Base-by-base conservation (phyloP, 2,888 invertebrate genomes). In the Tinea pellionella region DNA sequence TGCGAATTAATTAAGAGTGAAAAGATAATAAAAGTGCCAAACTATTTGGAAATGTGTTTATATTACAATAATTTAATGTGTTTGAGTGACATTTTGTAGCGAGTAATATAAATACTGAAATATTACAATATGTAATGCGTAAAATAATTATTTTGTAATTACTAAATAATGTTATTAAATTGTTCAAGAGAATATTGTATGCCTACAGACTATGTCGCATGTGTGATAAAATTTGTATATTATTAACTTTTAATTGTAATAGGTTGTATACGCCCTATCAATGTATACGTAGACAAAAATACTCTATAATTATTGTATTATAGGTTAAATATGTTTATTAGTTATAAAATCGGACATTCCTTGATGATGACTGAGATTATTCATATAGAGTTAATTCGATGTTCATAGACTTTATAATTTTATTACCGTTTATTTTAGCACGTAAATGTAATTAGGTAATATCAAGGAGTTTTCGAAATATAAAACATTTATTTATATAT, bases 181-280 rank as follows among this genome's bases (percentile, higher is more conserved):
- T 47, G 47, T 47, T 47, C 16, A 47, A 15, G 47, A 47, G n/a
- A 47, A n/a, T 47, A 9, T 47, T 47, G 47, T 47, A 47, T 37
- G 37, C 47, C 13, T 47, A 47, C 47, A 47, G 47, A 47, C 47
- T 15, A 47, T 47, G 47, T 47, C 16, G 47, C 6, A 42, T 56
- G 61, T 59, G 60, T 61, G 59, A 59, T 61, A 56, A 59, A 59
- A 53, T 41, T 56, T 61, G 59, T 59, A 60, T 37, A 59, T 59
- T 41, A 30, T 29, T 41, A 43, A 51, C 13, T 41, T 51, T 32
- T 15, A 15, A 43, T 18, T 4, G 11, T 29, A 58, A 47, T 59
- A 59, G 59, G 16, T 32, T 59, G 59, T 59, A 59, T 59, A 59
- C 59, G 59, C 43, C 24, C 43, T 59, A 43, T 59, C 59, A 47